Percentiles rank a stretch among this genome's conserved stretches.
phyloP scores from a whole-genome alignment of 1,140 invertebrate species.

The Hesperophylax magnus region DNA sequence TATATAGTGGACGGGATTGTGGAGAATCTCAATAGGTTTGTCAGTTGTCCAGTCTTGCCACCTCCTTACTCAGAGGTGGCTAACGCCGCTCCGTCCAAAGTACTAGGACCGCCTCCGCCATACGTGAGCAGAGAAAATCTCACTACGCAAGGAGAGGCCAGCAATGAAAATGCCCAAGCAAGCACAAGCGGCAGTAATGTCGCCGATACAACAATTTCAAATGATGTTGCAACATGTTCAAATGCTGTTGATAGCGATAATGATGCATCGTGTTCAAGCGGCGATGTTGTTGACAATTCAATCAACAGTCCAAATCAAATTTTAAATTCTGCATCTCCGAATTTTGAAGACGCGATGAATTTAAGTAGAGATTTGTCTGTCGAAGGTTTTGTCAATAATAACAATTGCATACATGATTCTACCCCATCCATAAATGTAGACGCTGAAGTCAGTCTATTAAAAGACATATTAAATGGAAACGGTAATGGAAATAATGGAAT shows the following conservation, averaged over 20 bases:
- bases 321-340: not conserved
- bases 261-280: too few species aligned
- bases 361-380: constrained; percentile 16
- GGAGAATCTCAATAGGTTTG: constrained; percentile 60
- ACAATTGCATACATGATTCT: not conserved
- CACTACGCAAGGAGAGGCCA: constrained; percentile 31
- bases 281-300: not conserved
- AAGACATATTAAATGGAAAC: constrained; percentile 17
- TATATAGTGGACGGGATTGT: constrained; percentile 54
- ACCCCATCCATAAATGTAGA: constrained; percentile 7
- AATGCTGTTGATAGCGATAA: too few species aligned
- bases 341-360: not conserved
- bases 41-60: constrained; percentile 65
- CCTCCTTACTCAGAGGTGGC: constrained; percentile 73
- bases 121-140: constrained; percentile 70
- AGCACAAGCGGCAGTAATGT: not conserved
- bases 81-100: constrained; percentile 64
- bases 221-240: too few species aligned
- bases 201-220: not conserved
- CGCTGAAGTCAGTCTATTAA: constrained; percentile 5
- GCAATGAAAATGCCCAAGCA: not conserved
- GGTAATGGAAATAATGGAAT: not conserved
- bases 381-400: not conserved
- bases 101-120: constrained; percentile 71
- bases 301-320: not conserved